Percentiles rank a stretch among this genome's conserved stretches.
These are phyloP conservation scores for Ceratosolen fusciceps DNA, from an alignment of 1,140 invertebrate genomes.

Conservation along the genomic window DNA sequence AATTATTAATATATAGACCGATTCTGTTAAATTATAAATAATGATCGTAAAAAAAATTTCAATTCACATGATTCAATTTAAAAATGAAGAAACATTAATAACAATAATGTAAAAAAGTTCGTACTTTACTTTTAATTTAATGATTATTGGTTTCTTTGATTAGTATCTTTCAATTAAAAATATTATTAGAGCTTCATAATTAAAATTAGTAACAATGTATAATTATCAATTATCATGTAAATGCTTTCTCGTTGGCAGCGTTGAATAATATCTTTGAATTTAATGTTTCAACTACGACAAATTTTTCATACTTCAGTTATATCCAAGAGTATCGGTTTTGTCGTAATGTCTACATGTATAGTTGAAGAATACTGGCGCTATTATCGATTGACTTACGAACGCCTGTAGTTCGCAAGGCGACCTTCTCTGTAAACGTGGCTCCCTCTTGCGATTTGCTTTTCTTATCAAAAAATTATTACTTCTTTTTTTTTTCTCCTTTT, in stretches of 20 bases:
- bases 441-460: slow-evolving; percentile 50
- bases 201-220: background rate
- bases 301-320: background rate
- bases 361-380: slow-evolving; percentile 53
- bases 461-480: slow-evolving; percentile 37
- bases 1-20: too few relatives aligned
- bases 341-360: slow-evolving; percentile 52
- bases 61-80: too few relatives aligned
- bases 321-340: slow-evolving; percentile 30
- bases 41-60: too few relatives aligned
- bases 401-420: slow-evolving; percentile 55
- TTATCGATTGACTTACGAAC: slow-evolving; percentile 59
- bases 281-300: background rate
- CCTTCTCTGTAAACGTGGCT: slow-evolving; percentile 54
- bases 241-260: too few relatives aligned
- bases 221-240: background rate
- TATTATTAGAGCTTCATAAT: background rate
- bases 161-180: too few relatives aligned
- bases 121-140: too few relatives aligned
- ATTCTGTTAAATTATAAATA: too few relatives aligned
- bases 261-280: background rate
- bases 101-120: too few relatives aligned
- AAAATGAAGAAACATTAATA: too few relatives aligned
- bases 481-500: too few relatives aligned
- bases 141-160: too few relatives aligned